Conservation (phyloP, 2,797 vertebrate species). For the Molossus molossus region DNA sequence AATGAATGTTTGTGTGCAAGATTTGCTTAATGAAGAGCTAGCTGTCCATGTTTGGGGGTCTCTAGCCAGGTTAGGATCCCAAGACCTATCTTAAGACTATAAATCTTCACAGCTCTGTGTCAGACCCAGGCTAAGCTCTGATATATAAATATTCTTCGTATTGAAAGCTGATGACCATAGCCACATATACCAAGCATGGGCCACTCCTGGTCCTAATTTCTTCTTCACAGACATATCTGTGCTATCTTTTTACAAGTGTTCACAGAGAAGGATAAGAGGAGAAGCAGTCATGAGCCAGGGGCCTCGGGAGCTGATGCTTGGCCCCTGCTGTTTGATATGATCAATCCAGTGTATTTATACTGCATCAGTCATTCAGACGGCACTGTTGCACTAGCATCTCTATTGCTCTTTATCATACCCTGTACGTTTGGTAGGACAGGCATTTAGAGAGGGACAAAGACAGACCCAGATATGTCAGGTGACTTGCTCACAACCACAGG, state of each 20-base stretch:
- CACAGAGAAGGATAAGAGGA: background rate
- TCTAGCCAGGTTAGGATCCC: background rate
- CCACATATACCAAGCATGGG: background rate
- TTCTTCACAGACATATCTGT: background rate
- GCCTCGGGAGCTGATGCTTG: background rate
- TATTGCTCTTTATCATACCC: background rate
- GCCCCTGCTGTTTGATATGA: background rate
- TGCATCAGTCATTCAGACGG: background rate
- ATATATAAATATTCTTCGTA: background rate
- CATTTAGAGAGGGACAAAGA: background rate
- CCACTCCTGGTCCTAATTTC: background rate
- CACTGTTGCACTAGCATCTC: background rate
- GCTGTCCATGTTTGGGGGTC: background rate
- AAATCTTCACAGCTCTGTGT: background rate
- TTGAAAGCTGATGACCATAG: background rate
- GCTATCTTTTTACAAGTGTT: background rate
- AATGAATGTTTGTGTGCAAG: background rate
- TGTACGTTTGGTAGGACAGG: background rate
- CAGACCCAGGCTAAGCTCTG: background rate
- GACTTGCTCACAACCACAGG: background rate
- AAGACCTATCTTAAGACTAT: background rate
- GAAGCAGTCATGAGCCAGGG: background rate
- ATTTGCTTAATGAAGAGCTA: background rate
- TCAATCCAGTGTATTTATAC: background rate
- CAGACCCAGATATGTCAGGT: background rate